Evolutionary conservation across 2,113 vertebrate genomes (phyloP), one percentile per base, ranked within the genome.

Genomic region (Perccottus glenii): DNA sequence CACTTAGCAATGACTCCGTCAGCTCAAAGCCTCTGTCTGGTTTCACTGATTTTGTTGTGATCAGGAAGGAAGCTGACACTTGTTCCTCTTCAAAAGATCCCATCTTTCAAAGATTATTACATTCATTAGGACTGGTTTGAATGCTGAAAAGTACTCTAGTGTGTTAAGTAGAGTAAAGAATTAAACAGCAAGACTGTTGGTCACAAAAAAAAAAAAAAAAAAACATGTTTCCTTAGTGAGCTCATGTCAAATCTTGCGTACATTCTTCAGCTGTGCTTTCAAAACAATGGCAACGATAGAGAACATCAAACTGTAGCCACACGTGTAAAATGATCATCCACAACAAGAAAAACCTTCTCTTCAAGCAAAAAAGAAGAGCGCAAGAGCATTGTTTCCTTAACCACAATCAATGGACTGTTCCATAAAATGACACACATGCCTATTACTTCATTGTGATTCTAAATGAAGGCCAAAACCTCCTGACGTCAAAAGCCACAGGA

Each of bases 401-500:
- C 86, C 89, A 74, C 87, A 77, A 86, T 89, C 86, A 75, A 83
- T 81, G 73, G 65, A 76, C 44, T 64, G 52, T 67, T 80, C 78
- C 66, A 78, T 77, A 83, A 61, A 82, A 77, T 63, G 61, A 76
- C 84, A 85, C 73, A 77, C 74, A 76, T 14, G 71, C 57, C 76
- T 46, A 77, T 83, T 82, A 87, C 86, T 86, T 90, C 85, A 89
- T 80, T 87, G 87, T 77, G 81, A 88, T 83, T 82, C 78, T 40
- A 75, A 78, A 80, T 59, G 70, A 77, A 79, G 62, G 75, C 76
- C 75, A 85, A 82, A 83, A 67, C 64, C 84, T 78, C 76, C 72
- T 87, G 87, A 88, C 74, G 77, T 88, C 86, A 85, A 56, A 60
- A 0, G 70, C 89, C 87, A 79, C 87, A 87, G 86, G 87, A 90